Percentiles rank a stretch among this genome's conserved stretches.
Conservation (phyloP, 2,888 invertebrate genomes). For the Drosophila fungiperda region DNA sequence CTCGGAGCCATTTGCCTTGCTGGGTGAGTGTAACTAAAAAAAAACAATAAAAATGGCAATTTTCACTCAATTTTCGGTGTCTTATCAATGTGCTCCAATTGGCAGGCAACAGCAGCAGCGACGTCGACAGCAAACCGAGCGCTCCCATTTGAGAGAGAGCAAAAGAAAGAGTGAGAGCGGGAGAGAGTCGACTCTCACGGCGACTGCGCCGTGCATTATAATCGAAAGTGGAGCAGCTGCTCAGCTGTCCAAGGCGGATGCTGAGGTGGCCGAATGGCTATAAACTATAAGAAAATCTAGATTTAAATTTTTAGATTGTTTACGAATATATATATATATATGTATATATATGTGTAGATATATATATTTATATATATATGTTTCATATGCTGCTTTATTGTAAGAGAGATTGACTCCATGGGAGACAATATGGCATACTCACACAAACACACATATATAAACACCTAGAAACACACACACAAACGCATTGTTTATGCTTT, state of each 20-base stretch:
- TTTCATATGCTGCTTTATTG: slow-evolving; percentile 74
- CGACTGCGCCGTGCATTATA: slow-evolving; percentile 54
- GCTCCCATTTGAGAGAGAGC: slow-evolving; percentile 54
- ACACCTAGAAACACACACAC: slow-evolving; percentile 42
- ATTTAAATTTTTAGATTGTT: slow-evolving; percentile 67
- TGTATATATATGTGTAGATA: slow-evolving; percentile 13
- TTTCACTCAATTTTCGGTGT: slow-evolving; percentile 50
- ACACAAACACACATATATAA: slow-evolving; percentile 30
- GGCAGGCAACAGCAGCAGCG: slow-evolving; percentile 56
- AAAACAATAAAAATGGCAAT: not conserved
- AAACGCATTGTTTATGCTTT: slow-evolving; percentile 62
- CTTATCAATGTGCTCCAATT: slow-evolving; percentile 65
- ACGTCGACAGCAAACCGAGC: slow-evolving; percentile 47
- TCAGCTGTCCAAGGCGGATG: slow-evolving; percentile 46
- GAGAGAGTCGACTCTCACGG: slow-evolving; percentile 32
- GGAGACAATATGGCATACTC: slow-evolving; percentile 66
- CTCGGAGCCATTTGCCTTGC: slow-evolving; percentile 70
- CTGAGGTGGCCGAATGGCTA: slow-evolving; percentile 60
- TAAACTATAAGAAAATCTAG: slow-evolving; percentile 68
- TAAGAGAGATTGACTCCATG: slow-evolving; percentile 73
- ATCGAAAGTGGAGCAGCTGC: slow-evolving; percentile 66
- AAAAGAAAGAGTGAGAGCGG: slow-evolving; percentile 4
- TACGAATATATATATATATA: slow-evolving; percentile 43
- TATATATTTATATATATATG: slow-evolving; percentile 21
- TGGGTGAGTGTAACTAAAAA: slow-evolving; percentile 57